Evolutionary conservation across 2,888 invertebrate species (phyloP).

Genomic region (Pomacea canaliculata): DNA sequence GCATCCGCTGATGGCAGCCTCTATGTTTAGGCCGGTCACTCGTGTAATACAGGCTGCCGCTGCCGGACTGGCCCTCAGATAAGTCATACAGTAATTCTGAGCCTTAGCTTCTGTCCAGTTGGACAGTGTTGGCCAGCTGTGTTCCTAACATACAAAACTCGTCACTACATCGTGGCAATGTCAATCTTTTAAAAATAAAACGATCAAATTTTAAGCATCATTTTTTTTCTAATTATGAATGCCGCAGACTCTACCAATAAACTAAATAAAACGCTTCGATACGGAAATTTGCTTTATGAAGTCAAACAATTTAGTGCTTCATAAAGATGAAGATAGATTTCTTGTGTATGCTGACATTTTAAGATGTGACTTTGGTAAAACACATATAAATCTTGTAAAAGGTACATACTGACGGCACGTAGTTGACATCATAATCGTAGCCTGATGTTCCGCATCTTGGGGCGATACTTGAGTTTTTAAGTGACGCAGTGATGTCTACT

Average conservation of each 20-base stretch:
- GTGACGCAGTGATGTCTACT: constrained; percentile 29
- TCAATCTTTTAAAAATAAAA: too few species aligned
- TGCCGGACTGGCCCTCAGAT: constrained; percentile 24
- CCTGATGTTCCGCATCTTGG: constrained; percentile 7
- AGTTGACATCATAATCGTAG: constrained; percentile 44
- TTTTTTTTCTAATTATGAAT: not conserved
- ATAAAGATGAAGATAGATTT: not conserved
- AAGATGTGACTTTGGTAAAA: too few species aligned
- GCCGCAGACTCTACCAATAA: too few species aligned
- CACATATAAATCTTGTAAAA: too few species aligned
- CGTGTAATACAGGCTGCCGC: constrained; percentile 29
- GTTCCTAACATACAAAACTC: constrained; percentile 14
- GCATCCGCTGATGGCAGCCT: constrained; percentile 44
- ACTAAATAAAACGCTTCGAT: too few species aligned
- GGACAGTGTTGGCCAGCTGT: constrained; percentile 34
- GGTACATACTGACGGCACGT: constrained; percentile 36
- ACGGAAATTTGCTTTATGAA: too few species aligned
- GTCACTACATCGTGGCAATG: too few species aligned
- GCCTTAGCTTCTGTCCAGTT: constrained; percentile 36
- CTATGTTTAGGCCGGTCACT: constrained; percentile 22
- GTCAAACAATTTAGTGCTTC: too few species aligned
- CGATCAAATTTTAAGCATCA: too few species aligned
- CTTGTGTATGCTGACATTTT: too few species aligned
- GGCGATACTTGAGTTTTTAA: constrained; percentile 5
- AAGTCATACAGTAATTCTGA: constrained; percentile 31